Conservation (phyloP, 2,113 vertebrate species). For the Macrotus californicus region DNA sequence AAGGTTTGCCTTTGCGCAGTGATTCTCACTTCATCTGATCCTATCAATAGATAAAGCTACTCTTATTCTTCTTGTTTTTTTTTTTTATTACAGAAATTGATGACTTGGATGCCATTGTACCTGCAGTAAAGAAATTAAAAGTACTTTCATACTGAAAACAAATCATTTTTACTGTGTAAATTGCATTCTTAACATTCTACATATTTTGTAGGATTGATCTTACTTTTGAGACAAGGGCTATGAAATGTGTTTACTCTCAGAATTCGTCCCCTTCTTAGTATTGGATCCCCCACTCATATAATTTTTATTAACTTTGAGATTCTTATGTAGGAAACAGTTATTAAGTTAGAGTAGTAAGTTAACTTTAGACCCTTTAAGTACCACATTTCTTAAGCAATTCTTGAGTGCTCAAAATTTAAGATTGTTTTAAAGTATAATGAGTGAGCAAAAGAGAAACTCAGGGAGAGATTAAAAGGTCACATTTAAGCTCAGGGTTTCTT, state of each 20-base stretch:
- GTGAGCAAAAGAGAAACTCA: constrained; percentile 14
- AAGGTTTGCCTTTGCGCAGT: neutral
- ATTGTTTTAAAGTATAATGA: constrained; percentile 17
- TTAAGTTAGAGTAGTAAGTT: constrained; percentile 40
- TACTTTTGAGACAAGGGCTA: constrained; percentile 24
- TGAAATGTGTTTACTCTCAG: constrained; percentile 31
- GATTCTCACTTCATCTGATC: constrained; percentile 20
- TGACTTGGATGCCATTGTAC: constrained; percentile 86
- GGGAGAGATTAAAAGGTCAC: neutral
- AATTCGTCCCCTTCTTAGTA: constrained; percentile 36
- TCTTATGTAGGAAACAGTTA: constrained; percentile 35
- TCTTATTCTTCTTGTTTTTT: constrained; percentile 37
- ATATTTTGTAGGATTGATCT: constrained; percentile 38
- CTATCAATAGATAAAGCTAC: neutral
- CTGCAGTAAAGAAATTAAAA: constrained; percentile 83
- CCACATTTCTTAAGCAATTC: constrained; percentile 23
- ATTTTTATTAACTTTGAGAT: constrained; percentile 24
- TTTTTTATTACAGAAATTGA: constrained; percentile 84
- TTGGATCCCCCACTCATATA: neutral
- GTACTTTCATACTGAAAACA: constrained; percentile 69
- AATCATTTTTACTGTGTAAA: constrained; percentile 69
- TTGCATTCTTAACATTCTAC: constrained; percentile 56
- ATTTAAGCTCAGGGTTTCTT: neutral
- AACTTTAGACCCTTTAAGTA: constrained; percentile 13
- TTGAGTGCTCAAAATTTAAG: constrained; percentile 37